Evolutionary conservation across 2,797 vertebrate species (phyloP).

Genomic region (Hephaestus fuliginosus): DNA sequence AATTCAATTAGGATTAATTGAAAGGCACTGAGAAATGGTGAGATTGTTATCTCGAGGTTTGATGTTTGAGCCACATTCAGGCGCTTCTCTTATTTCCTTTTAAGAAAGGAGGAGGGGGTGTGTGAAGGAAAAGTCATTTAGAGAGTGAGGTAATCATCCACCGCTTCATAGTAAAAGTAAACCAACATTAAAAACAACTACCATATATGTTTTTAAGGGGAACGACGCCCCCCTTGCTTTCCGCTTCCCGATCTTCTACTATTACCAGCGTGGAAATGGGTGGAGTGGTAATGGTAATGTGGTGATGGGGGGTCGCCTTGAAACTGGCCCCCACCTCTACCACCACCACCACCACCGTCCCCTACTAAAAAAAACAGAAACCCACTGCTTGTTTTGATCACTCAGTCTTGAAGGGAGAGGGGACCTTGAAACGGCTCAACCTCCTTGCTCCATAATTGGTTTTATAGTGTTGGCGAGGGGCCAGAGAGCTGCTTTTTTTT

Average conservation of each 20-base stretch:
- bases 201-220: conserved; percentile 1
- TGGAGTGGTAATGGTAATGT: not conserved
- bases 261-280: conserved; percentile 77
- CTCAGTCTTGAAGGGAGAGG: conserved; percentile 87
- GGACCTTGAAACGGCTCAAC: conserved; percentile 91
- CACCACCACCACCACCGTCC: conserved; percentile 24
- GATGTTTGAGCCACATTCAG: not conserved
- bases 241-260: conserved; percentile 69
- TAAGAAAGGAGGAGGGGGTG: not conserved
- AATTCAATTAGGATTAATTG: conserved; percentile 4
- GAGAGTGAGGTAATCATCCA: conserved; percentile 11
- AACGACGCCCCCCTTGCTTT: conserved; percentile 36
- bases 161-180: conserved; percentile 2
- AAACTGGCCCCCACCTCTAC: conserved; percentile 80
- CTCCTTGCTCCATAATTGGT: conserved; percentile 92
- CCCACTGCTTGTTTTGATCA: conserved; percentile 87
- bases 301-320: conserved; percentile 74
- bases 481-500: conserved; percentile 79
- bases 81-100: not conserved
- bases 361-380: conserved; percentile 67
- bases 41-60: not conserved
- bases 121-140: conserved; percentile 18
- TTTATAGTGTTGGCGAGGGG: conserved; percentile 91
- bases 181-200: conserved; percentile 8
- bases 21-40: not conserved